These are phyloP conservation scores for Condylura cristata DNA, from an alignment of 2,113 vertebrate species.

Conservation along the genomic window DNA sequence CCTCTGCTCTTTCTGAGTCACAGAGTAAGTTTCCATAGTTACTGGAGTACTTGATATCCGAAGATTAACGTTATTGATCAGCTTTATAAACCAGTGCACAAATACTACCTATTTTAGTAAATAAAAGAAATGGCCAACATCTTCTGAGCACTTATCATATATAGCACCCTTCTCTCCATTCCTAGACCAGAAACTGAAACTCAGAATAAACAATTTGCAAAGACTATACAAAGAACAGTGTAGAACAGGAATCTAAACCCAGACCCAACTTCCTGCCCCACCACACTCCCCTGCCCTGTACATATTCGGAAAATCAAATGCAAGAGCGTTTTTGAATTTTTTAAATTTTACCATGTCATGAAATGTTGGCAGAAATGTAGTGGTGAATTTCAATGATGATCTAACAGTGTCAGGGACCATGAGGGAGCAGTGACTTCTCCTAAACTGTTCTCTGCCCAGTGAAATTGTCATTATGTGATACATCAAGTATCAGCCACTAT, in stretches of 20 bases:
- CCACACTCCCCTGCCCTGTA: neutral
- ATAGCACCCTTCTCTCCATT: slow-evolving; percentile 8
- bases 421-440: neutral
- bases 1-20: neutral
- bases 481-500: neutral
- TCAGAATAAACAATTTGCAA: neutral
- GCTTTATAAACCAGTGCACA: neutral
- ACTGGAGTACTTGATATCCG: neutral
- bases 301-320: neutral
- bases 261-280: neutral
- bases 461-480: neutral
- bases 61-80: neutral
- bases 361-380: neutral
- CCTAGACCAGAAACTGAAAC: neutral
- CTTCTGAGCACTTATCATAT: neutral
- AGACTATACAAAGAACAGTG: neutral
- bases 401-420: no score
- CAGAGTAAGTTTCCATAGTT: neutral
- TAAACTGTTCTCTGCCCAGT: neutral
- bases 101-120: neutral
- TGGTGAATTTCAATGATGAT: neutral
- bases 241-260: neutral
- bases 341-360: neutral
- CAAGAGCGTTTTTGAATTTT: neutral
- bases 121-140: neutral